phyloP scores from a whole-genome alignment of 2,797 vertebrate species.

The Spondyliosoma cantharus region DNA sequence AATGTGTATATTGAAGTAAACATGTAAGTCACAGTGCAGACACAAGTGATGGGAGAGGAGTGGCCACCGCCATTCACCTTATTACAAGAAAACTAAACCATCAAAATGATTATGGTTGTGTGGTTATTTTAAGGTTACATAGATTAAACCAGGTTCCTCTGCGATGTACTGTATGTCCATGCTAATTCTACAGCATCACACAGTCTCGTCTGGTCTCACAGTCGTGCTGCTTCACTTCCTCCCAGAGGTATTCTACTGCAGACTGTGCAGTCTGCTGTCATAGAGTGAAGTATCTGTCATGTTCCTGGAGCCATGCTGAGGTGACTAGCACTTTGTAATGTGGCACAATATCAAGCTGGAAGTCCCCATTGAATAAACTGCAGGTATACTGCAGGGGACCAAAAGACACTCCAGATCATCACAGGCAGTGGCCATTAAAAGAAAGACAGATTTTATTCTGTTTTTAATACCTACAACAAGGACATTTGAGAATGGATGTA shows the following conservation, averaged over 20 bases:
- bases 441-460: too few relatives aligned
- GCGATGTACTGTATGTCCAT: not conserved
- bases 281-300: not conserved
- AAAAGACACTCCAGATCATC: not conserved
- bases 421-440: not conserved
- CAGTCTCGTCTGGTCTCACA: not conserved
- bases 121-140: too few relatives aligned
- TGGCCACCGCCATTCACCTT: too few relatives aligned
- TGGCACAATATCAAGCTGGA: not conserved
- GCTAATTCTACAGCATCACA: not conserved
- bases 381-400: not conserved
- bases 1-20: too few relatives aligned
- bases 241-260: not conserved
- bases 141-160: not conserved
- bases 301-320: conserved; percentile 7
- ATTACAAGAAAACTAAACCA: too few relatives aligned
- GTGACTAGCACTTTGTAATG: not conserved
- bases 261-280: not conserved
- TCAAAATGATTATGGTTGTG: too few relatives aligned
- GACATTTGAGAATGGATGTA: too few relatives aligned
- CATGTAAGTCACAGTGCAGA: too few relatives aligned
- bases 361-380: not conserved
- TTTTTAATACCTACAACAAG: too few relatives aligned
- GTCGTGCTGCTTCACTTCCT: not conserved
- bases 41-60: too few relatives aligned